phyloP scores from a whole-genome alignment of 2,113 vertebrate genomes.

The Ochotona curzoniae region DNA sequence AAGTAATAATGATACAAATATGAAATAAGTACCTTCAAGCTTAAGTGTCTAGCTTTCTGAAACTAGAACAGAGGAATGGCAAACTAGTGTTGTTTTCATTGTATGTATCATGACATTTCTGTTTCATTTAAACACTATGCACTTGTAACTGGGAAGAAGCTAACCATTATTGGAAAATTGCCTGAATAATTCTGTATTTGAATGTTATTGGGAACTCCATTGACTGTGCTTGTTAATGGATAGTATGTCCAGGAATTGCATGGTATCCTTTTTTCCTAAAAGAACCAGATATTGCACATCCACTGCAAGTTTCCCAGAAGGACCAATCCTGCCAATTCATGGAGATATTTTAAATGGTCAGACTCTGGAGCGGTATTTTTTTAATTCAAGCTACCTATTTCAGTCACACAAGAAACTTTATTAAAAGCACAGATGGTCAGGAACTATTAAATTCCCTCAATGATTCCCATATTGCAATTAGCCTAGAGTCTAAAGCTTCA shows the following conservation, averaged over 20 bases:
- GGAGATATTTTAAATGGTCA: background rate
- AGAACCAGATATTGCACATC: background rate
- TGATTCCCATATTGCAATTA: background rate
- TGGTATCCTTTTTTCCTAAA: background rate
- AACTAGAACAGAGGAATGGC: background rate
- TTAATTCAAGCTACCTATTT: background rate
- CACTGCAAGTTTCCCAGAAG: background rate
- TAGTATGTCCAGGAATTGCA: background rate
- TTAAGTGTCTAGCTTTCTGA: too few relatives aligned
- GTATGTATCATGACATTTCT: background rate
- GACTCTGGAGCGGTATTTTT: background rate
- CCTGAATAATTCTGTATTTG: constrained; percentile 6
- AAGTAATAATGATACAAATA: background rate
- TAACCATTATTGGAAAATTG: background rate
- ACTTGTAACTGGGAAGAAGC: background rate
- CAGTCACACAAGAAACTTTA: background rate
- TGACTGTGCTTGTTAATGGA: background rate
- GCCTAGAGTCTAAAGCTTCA: background rate
- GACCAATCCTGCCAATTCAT: background rate
- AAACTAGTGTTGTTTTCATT: background rate
- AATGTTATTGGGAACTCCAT: background rate
- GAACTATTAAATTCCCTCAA: background rate
- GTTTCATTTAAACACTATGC: background rate
- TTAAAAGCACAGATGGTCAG: background rate
- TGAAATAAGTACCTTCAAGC: background rate